These are phyloP conservation scores for Phylloscopus whistleri DNA, from an alignment of 2,113 vertebrate species.

Conservation along the genomic window DNA sequence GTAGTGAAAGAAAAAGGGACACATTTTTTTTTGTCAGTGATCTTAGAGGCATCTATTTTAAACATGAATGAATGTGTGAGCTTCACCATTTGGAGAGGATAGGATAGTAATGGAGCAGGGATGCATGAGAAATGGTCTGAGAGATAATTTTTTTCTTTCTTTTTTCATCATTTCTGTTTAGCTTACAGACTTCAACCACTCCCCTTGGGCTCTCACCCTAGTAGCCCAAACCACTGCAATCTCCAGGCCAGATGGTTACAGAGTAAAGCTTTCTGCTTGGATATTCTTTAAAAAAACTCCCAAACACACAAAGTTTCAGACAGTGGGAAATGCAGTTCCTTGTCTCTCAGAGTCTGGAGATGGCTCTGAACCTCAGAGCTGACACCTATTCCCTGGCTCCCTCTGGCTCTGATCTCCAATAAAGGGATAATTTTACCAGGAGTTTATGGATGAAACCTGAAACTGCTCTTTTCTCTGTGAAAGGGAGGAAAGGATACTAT, in stretches of 20 bases:
- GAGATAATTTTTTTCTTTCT: not conserved
- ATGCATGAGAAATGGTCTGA: not conserved
- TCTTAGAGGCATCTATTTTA: conserved; percentile 13
- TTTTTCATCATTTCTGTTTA: not conserved
- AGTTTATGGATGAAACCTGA: not conserved
- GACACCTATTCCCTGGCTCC: not conserved
- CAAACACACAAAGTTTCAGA: not conserved
- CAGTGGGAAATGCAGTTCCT: not conserved
- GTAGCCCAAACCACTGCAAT: not conserved
- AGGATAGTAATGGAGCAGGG: not conserved
- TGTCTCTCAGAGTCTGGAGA: not conserved
- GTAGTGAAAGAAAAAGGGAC: not conserved
- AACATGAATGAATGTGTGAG: not conserved
- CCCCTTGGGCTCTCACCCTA: not conserved
- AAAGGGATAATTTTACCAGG: not conserved
- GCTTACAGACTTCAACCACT: not conserved
- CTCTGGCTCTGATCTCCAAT: not conserved
- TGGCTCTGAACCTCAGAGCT: not conserved
- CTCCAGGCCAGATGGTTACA: not conserved
- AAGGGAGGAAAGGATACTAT: not conserved
- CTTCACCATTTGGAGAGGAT: not conserved
- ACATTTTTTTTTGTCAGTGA: not conserved
- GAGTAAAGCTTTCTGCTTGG: not conserved
- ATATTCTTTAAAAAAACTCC: not conserved
- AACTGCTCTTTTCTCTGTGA: not conserved